phyloP scores from a whole-genome alignment of 1,140 invertebrate species.

The Dendrolimus punctatus region DNA sequence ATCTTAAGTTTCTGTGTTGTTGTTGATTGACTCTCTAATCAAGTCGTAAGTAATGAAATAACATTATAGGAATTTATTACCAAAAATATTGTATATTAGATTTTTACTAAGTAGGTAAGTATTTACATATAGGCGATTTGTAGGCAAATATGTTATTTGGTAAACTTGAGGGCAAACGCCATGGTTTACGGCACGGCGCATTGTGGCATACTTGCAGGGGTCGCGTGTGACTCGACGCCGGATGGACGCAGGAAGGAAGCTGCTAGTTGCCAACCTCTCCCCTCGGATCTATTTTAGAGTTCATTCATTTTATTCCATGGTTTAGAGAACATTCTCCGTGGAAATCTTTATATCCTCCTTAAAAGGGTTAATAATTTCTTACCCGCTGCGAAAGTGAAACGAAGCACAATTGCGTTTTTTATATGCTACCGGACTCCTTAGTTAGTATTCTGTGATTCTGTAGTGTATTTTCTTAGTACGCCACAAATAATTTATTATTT shows the following conservation, averaged over 20 bases:
- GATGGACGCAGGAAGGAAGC: constrained; percentile 65
- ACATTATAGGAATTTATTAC: too few species aligned
- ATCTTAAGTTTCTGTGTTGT: too few species aligned
- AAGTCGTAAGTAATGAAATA: too few species aligned
- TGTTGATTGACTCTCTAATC: too few species aligned
- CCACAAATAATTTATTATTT: too few species aligned
- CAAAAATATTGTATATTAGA: too few species aligned
- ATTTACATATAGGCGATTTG: too few species aligned
- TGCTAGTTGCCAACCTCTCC: constrained; percentile 60
- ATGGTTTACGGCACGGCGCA: constrained; percentile 17
- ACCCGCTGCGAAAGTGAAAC: constrained; percentile 6
- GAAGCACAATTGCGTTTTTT: neutral
- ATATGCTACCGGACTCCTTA: too few species aligned
- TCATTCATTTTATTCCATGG: constrained; percentile 43
- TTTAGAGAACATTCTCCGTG: constrained; percentile 26
- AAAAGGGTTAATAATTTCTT: constrained; percentile 4
- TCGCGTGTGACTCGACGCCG: constrained; percentile 60
- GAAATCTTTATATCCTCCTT: too few species aligned
- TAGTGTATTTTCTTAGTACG: too few species aligned
- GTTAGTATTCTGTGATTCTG: too few species aligned
- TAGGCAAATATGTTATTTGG: constrained; percentile 1
- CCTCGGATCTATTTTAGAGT: constrained; percentile 67
- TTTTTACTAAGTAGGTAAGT: too few species aligned
- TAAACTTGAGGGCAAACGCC: constrained; percentile 42
- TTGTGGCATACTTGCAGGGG: constrained; percentile 24